Conservation (phyloP, 2,113 vertebrate genomes). For the Pelecanoides urinatrix region DNA sequence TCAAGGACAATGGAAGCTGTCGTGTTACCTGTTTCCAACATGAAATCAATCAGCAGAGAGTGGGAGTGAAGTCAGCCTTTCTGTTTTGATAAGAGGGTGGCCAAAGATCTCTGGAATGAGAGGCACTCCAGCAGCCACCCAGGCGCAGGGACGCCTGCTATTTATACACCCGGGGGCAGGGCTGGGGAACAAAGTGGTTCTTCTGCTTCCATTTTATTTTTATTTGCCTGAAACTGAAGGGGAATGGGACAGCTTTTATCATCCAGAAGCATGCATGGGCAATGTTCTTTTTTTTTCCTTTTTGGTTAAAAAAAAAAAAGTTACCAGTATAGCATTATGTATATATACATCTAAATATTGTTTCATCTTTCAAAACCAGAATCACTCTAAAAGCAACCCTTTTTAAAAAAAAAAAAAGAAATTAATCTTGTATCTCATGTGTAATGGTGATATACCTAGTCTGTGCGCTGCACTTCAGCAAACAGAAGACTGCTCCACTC, state of each 20-base stretch:
- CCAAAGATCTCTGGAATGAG: slow-evolving; percentile 65
- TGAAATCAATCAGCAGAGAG: slow-evolving; percentile 62
- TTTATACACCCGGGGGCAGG: slow-evolving; percentile 52
- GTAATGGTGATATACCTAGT: neutral
- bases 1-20: slow-evolving; percentile 58
- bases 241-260: neutral
- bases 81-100: slow-evolving; percentile 72
- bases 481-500: neutral
- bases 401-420: neutral
- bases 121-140: slow-evolving; percentile 52
- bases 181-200: slow-evolving; percentile 30
- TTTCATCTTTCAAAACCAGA: neutral
- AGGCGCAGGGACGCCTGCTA: slow-evolving; percentile 37
- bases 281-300: neutral
- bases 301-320: neutral
- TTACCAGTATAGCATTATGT: neutral
- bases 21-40: slow-evolving; percentile 58
- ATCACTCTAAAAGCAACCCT: neutral
- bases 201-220: slow-evolving; percentile 43
- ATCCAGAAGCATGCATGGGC: neutral
- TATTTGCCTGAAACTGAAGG: neutral
- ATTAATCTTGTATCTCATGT: neutral
- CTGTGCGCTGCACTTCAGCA: neutral
- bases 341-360: neutral
- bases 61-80: slow-evolving; percentile 64